These are phyloP conservation scores for Carassius carassius DNA, from an alignment of 2,113 vertebrate species.

Conservation along the genomic window DNA sequence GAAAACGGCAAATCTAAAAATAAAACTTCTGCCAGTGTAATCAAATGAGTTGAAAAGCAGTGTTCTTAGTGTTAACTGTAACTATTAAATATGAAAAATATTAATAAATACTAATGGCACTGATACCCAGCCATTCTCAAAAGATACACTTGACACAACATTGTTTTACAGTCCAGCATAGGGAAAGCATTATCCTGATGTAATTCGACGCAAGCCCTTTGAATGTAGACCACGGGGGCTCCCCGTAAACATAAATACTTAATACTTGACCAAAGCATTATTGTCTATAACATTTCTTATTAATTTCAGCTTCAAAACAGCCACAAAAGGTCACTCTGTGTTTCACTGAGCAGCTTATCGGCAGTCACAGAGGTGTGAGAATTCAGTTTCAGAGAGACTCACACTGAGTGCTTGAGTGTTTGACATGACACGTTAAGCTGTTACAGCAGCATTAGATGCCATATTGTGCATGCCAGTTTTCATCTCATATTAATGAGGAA, in stretches of 20 bases:
- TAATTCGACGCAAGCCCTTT: constrained; percentile 7
- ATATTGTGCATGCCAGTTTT: neutral
- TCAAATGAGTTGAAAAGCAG: no score
- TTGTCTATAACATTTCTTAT: constrained; percentile 38
- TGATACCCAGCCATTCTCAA: neutral
- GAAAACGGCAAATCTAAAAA: no score
- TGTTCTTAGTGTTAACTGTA: no score
- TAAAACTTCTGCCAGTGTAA: no score
- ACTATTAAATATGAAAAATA: neutral
- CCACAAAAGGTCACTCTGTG: constrained; percentile 17
- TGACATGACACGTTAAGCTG: neutral
- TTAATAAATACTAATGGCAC: neutral
- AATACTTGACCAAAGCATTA: constrained; percentile 1
- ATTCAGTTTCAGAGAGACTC: neutral
- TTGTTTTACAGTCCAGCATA: constrained; percentile 5
- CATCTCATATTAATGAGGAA: neutral
- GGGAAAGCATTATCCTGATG: constrained; percentile 34
- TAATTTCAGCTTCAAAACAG: constrained; percentile 11
- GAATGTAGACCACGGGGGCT: neutral
- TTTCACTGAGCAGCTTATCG: neutral
- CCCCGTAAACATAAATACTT: constrained; percentile 29
- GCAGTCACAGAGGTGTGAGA: neutral
- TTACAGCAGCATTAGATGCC: neutral
- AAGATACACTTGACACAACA: neutral
- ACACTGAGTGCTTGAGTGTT: neutral